A percentile compares a stretch with the other conserved stretches of the same genome.
Conservation (phyloP, 1,140 invertebrate species). For the Hormaphis cornu region DNA sequence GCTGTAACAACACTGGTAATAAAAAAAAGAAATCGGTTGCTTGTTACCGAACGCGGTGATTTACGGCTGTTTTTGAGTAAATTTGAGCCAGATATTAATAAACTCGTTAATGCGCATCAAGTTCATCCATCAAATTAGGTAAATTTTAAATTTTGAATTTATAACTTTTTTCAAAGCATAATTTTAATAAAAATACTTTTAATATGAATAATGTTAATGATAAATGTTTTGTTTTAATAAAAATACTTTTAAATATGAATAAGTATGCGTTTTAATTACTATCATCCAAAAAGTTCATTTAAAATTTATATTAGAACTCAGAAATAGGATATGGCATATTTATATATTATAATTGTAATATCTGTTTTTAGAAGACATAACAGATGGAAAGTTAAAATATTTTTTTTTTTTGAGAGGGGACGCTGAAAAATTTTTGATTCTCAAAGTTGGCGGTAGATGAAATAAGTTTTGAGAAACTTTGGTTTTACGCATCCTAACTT, state of each 20-base stretch:
- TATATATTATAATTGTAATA: not conserved
- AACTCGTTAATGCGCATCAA: conserved; percentile 6
- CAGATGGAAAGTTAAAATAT: not conserved
- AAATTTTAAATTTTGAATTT: conserved; percentile 5
- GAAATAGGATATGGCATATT: not conserved
- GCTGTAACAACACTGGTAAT: conserved; percentile 13
- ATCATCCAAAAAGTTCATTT: not conserved
- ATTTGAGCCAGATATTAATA: conserved; percentile 38
- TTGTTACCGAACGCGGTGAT: conserved; percentile 41
- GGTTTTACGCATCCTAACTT: too few relatives aligned
- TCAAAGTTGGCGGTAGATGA: too few relatives aligned
- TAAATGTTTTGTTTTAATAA: not conserved
- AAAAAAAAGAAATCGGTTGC: conserved; percentile 30
- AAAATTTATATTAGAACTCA: not conserved
- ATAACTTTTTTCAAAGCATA: not conserved
- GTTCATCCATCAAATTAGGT: conserved; percentile 10
- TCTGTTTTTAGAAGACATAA: not conserved
- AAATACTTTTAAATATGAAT: not conserved
- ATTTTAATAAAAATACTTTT: not conserved
- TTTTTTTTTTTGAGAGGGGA: not conserved
- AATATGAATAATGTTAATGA: not conserved
- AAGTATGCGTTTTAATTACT: not conserved
- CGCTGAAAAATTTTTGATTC: too few relatives aligned
- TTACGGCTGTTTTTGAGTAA: conserved; percentile 43
- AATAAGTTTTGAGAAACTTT: too few relatives aligned